Base-by-base conservation (phyloP, 2,113 vertebrate species). In the Alaudala cheleensis region DNA sequence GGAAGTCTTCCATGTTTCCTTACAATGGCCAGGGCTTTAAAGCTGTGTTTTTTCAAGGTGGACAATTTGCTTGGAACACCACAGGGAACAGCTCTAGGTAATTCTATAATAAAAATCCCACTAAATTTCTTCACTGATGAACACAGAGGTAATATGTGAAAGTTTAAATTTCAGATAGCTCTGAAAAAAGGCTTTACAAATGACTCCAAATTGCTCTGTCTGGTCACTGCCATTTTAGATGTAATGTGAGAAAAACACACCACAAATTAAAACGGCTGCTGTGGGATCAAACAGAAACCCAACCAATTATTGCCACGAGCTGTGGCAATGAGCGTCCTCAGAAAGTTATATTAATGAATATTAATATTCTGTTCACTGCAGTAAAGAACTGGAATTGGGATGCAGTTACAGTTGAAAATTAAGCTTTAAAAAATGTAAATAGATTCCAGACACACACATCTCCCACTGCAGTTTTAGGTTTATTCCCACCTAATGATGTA, bases 1-100 rank as follows among this genome's bases (percentile, higher is more conserved):
- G 62, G 37, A 65, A 82, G 54, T 34, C 6, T 42, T 45, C 50
- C 6, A n/a, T 0, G 0, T n/a, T 80, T 69, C 40, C 13, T 40
- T 65, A 7, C 11, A 72, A 34, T 2, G 14, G 25, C 15, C 40
- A 66, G n/a, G 14, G 18, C 10, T 80, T 86, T 39, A 66, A 58
- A 86, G 18, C 7, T 9, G 1, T 29, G 4, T 28, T 89, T 76
- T 28, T 56, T 40, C 14, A 44, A 34, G 67, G 37, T n/a, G 31
- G 24, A 33, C 29, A 69, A 3, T 24, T 79, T 67, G 34, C 45
- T 61, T 67, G 78, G 7, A 70, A 29, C 33, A 39, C 22, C 23
- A 22, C 14, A 45, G 50, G 37, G 44, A 91, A 69, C 4, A 34
- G 29, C 21, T 88, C 39, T 13, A 66, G 42, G 23, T 11, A 33